Conservation (phyloP, 2,113 vertebrate species). For the Coptodon bakossiorum region DNA sequence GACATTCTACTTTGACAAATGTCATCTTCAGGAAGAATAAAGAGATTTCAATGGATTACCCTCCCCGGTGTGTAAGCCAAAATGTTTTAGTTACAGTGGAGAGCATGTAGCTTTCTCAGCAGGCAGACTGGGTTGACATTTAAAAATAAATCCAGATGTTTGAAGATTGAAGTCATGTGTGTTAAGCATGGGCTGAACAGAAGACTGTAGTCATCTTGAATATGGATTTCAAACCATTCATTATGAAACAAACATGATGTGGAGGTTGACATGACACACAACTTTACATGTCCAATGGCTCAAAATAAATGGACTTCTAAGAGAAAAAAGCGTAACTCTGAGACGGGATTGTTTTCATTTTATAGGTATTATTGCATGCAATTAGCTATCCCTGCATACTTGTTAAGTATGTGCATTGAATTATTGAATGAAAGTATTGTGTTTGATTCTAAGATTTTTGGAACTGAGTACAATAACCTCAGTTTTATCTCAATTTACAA, state of each 20-base stretch:
- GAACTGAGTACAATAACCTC: neutral
- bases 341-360: neutral
- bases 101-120: neutral
- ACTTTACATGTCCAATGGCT: neutral
- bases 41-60: neutral
- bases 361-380: neutral
- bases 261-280: neutral
- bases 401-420: neutral
- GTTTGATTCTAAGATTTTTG: neutral
- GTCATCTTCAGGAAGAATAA: conserved; percentile 15
- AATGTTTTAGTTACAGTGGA: neutral
- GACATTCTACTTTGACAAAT: conserved; percentile 38
- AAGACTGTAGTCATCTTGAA: neutral
- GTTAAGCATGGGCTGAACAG: neutral
- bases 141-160: neutral
- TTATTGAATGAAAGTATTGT: accelerated
- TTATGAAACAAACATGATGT: neutral
- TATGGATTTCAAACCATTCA: neutral
- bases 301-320: neutral
- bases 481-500: accelerated
- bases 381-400: neutral
- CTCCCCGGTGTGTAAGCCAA: neutral
- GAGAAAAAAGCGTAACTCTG: neutral
- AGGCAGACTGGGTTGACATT: neutral
- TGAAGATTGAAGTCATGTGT: neutral